These are phyloP conservation scores for Sphenopsis melanotis DNA, from an alignment of 2,797 vertebrate genomes.

Conservation along the genomic window DNA sequence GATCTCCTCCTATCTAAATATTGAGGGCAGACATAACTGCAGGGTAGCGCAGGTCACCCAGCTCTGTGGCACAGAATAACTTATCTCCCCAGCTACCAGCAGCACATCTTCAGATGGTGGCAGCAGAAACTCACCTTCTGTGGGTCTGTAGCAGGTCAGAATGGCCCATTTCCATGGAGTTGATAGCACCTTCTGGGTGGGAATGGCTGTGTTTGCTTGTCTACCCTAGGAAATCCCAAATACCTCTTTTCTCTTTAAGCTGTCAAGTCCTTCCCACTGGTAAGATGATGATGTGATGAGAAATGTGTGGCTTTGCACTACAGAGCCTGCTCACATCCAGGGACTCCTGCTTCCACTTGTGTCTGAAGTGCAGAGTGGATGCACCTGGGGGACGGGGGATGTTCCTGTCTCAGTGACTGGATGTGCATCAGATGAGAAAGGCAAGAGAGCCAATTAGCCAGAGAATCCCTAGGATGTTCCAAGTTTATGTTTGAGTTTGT, in stretches of 20 bases:
- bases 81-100: background rate
- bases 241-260: background rate
- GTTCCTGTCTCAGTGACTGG: background rate
- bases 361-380: background rate
- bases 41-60: background rate
- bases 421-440: background rate
- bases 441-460: background rate
- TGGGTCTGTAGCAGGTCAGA: background rate
- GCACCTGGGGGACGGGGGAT: fast-evolving
- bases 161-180: background rate
- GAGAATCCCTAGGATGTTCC: background rate
- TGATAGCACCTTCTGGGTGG: background rate
- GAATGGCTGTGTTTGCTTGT: background rate
- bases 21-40: background rate
- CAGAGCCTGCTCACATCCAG: background rate
- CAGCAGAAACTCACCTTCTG: background rate
- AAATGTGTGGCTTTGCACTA: background rate
- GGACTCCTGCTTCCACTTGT: background rate
- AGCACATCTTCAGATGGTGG: background rate
- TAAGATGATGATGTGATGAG: background rate
- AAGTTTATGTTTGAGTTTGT: background rate
- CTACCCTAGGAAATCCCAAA: background rate
- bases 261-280: background rate
- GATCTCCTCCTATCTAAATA: background rate
- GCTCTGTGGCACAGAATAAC: background rate